phyloP scores from a whole-genome alignment of 1,140 invertebrate genomes.

The Zophobas atratus region DNA sequence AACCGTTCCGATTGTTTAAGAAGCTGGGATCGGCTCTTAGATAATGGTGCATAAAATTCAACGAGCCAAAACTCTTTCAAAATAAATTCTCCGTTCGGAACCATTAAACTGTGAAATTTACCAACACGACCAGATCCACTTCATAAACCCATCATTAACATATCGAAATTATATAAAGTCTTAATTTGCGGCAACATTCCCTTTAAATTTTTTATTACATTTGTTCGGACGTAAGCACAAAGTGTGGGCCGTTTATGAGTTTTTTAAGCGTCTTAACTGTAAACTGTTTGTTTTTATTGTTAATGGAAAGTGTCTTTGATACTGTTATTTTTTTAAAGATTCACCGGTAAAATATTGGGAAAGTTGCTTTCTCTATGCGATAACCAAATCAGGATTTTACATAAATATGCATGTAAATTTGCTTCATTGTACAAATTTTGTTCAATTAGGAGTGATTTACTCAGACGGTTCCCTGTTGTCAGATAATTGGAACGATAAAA shows the following conservation, averaged over 20 bases:
- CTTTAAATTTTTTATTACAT: conserved; percentile 20
- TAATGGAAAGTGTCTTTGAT: conserved; percentile 29
- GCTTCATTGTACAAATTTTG: conserved; percentile 9
- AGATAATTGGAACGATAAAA: not conserved
- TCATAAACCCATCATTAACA: conserved; percentile 36
- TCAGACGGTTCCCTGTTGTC: not conserved
- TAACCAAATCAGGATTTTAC: conserved; percentile 21
- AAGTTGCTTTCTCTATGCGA: conserved; percentile 31
- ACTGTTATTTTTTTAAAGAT: conserved; percentile 29
- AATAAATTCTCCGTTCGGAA: conserved; percentile 9
- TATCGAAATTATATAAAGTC: conserved; percentile 39
- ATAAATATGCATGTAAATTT: conserved; percentile 23
- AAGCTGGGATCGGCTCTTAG: conserved; percentile 20
- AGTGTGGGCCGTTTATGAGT: not conserved
- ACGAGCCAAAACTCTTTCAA: conserved; percentile 6
- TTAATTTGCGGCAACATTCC: conserved; percentile 1
- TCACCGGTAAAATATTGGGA: conserved; percentile 28
- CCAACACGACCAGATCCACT: conserved; percentile 15
- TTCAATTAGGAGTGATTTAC: conserved; percentile 16
- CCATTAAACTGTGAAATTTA: conserved; percentile 34
- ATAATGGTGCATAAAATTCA: conserved; percentile 30
- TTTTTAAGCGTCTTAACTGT: too few species aligned
- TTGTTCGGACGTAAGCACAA: not conserved
- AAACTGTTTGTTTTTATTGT: conserved; percentile 9
- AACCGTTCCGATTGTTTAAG: conserved; percentile 6